Percentiles rank a stretch among this genome's conserved stretches.
phyloP scores from a whole-genome alignment of 2,797 vertebrate genomes.

The Bradypodion pumilum region DNA sequence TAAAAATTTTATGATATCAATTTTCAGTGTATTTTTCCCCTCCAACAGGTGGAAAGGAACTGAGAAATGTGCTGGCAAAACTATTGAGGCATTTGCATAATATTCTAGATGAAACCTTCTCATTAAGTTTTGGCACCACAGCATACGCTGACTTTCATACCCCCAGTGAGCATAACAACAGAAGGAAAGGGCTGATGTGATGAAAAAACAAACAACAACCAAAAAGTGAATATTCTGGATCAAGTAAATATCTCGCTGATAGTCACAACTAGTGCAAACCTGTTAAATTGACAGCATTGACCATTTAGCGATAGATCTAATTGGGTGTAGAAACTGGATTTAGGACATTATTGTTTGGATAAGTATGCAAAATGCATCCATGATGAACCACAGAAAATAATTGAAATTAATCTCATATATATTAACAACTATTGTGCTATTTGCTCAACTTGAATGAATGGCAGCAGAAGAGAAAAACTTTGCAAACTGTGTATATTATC shows the following conservation, averaged over 20 bases:
- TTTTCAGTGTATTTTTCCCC: neutral
- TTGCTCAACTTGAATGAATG: neutral
- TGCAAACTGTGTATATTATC: neutral
- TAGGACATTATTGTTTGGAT: too few relatives aligned
- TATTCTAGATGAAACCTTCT: neutral
- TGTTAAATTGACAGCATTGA: too few relatives aligned
- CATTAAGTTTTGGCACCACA: neutral
- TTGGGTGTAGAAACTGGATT: too few relatives aligned
- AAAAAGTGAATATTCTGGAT: too few relatives aligned
- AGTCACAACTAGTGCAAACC: too few relatives aligned
- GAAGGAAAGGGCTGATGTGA: neutral
- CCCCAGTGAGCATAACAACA: neutral
- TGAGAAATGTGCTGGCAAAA: neutral
- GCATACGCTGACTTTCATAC: neutral
- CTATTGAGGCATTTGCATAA: neutral
- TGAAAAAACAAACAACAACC: neutral
- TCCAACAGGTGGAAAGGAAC: too few relatives aligned
- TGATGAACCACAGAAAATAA: neutral
- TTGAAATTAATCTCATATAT: neutral
- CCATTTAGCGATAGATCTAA: too few relatives aligned
- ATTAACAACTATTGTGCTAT: neutral
- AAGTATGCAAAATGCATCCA: neutral
- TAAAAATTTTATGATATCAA: neutral
- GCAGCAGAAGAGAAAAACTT: neutral
- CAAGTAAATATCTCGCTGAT: too few relatives aligned